Conservation (phyloP, 2,888 invertebrate genomes). For the Synanthedon tipuliformis region DNA sequence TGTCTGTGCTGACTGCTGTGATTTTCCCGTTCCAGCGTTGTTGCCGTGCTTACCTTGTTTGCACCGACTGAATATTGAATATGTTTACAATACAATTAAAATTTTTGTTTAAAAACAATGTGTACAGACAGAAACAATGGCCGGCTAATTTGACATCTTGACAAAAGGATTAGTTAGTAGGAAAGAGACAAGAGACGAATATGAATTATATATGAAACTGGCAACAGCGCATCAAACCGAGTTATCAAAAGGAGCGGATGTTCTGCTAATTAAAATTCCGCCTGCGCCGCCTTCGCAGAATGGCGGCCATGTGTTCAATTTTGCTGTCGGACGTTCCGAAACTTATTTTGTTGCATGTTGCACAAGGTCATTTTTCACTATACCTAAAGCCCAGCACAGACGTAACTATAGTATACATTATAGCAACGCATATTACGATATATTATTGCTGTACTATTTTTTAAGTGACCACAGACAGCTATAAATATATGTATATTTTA, state of each 20-base stretch:
- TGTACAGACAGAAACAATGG: slow-evolving; percentile 1
- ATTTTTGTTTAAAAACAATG: not conserved
- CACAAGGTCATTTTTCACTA: slow-evolving; percentile 63
- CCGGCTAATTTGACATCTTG: not conserved
- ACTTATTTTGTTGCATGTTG: slow-evolving; percentile 64
- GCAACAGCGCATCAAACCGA: slow-evolving; percentile 58
- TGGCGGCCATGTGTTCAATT: slow-evolving; percentile 67
- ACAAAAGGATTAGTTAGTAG: not conserved
- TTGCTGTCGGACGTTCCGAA: slow-evolving; percentile 55
- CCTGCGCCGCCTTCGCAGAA: slow-evolving; percentile 70
- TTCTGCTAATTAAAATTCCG: slow-evolving; percentile 72
- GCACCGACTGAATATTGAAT: not conserved
- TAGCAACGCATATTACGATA: too few relatives aligned
- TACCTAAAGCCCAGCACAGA: slow-evolving; percentile 2
- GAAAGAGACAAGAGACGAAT: slow-evolving; percentile 37
- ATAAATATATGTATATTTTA: too few relatives aligned
- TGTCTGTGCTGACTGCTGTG: slow-evolving; percentile 17
- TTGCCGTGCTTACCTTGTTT: slow-evolving; percentile 41
- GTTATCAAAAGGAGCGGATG: slow-evolving; percentile 59
- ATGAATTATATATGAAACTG: slow-evolving; percentile 29
- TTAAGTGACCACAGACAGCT: too few relatives aligned
- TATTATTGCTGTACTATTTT: not conserved
- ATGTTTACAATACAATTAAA: not conserved
- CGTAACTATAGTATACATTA: too few relatives aligned
- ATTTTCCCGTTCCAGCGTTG: slow-evolving; percentile 58